Conservation (phyloP, 1,140 invertebrate genomes). For the Drosophila hydei region DNA sequence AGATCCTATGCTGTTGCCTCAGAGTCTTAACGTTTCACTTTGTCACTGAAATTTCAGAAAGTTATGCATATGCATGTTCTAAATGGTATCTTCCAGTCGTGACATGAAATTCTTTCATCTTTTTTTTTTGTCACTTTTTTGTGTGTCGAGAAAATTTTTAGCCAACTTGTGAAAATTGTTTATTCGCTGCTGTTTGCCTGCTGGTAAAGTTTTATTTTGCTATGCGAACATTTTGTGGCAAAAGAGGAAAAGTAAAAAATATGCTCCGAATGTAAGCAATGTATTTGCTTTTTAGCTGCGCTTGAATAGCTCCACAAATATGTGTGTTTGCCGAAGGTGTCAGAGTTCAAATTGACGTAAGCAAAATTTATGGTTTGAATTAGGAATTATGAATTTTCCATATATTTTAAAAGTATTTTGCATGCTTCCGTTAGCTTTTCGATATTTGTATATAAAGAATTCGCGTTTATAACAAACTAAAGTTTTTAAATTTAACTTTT, state of each 20-base stretch:
- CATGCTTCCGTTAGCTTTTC: too few relatives aligned
- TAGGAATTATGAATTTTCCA: neutral
- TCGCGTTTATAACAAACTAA: too few relatives aligned
- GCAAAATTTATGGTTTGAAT: neutral
- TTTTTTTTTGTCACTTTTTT: conserved; percentile 4
- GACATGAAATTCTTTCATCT: neutral
- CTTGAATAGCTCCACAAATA: conserved; percentile 33
- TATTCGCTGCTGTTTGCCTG: neutral
- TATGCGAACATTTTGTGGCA: conserved; percentile 9
- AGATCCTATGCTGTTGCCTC: too few relatives aligned
- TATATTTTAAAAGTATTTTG: neutral
- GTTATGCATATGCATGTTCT: too few relatives aligned
- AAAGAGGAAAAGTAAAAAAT: conserved; percentile 14
- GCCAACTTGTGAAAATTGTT: conserved; percentile 18
- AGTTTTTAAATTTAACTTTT: too few relatives aligned
- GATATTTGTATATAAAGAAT: too few relatives aligned
- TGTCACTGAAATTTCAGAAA: too few relatives aligned
- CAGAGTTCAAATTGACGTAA: conserved; percentile 3
- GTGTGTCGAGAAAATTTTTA: neutral
- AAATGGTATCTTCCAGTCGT: neutral
- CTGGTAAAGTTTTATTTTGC: conserved; percentile 22
- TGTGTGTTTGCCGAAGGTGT: conserved; percentile 11
- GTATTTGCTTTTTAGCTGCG: conserved; percentile 12
- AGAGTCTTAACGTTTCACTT: too few relatives aligned
- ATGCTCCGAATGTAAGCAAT: conserved; percentile 18